These are phyloP conservation scores for Polyodon spathula DNA, from an alignment of 2,113 vertebrate genomes.

Conservation along the genomic window DNA sequence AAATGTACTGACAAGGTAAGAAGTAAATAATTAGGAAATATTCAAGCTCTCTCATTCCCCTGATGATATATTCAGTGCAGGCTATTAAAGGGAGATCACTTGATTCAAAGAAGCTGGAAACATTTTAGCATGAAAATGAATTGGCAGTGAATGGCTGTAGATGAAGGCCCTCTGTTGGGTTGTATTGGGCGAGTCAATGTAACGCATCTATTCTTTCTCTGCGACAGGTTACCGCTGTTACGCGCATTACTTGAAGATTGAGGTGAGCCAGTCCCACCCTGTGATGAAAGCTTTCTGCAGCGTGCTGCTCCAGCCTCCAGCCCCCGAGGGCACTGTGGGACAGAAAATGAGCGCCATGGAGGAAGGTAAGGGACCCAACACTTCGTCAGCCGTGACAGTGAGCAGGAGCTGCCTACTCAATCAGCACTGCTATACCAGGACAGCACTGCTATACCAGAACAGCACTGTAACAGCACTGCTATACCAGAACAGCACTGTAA, in stretches of 20 bases:
- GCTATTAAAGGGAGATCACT: too few relatives aligned
- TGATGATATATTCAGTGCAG: too few relatives aligned
- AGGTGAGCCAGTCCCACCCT: conserved; percentile 86
- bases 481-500: too few relatives aligned
- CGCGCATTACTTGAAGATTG: conserved; percentile 80
- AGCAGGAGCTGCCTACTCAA: neutral
- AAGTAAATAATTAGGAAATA: too few relatives aligned
- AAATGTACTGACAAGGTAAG: too few relatives aligned
- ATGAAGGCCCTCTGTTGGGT: neutral
- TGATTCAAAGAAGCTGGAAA: too few relatives aligned
- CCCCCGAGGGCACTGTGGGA: conserved; percentile 10
- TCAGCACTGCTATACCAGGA: conserved; percentile 3
- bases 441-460: too few relatives aligned
- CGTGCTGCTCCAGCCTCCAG: conserved; percentile 57
- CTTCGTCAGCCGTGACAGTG: too few relatives aligned
- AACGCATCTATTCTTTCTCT: neutral
- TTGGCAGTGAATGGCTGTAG: too few relatives aligned
- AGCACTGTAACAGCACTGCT: too few relatives aligned
- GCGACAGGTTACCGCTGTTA: conserved; percentile 77
- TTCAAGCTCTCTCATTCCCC: too few relatives aligned
- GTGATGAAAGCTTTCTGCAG: conserved; percentile 78
- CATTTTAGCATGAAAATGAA: too few relatives aligned
- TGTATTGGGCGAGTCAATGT: conserved; percentile 18
- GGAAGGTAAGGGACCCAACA: conserved; percentile 73
- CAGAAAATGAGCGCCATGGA: conserved; percentile 50